Evolutionary conservation across 2,888 invertebrate species (phyloP), one percentile per base, ranked within the genome.

Genomic region (Eilema sororculum): DNA sequence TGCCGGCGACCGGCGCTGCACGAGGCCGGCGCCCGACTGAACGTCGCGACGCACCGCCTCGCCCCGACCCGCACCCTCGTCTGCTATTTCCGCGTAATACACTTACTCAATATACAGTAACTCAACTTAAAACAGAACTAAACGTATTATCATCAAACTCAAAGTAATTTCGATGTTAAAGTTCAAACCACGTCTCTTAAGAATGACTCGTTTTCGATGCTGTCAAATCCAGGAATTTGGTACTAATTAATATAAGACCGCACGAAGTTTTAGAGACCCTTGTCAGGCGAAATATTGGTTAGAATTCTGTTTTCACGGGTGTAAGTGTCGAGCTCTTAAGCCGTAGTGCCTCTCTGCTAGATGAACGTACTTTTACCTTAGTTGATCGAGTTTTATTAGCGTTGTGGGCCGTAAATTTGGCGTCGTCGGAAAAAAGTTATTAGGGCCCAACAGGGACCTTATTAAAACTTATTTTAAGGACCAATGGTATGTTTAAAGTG

Each of bases 21-120:
- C 90, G 88, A 87, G 91, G 93, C 93, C 90, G 94, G 94, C 93
- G 94, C 94, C 92, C 92, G 94, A 94, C 94, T 94, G 92, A 92
- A 81, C 89, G 91, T 85, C 89, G 89, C 89, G 90, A 86, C 89
- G 85, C 85, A 74, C 75, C 78, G 77, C 77, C 79, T 81, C 78
- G 73, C 83, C 57, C 58, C 57, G 57, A 67, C 82, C 80, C 84
- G 78, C 68, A 68, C 81, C 85, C 84, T 81, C 85, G 77, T 84
- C 77, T 71, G 62, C 69, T 62, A 68, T 66, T 77, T 81, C 77
- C 80, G 76, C 70, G 74, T 73, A 65, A 60, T 73, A 81, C 66
- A 75, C 69, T 46, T 37, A 41, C 72, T 64, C 67, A 75, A 83
- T 70, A 71, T 70, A 67, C 83, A 81, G 79, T 72, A 79, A 74